A percentile compares a stretch with the other conserved stretches of the same genome.
Evolutionary conservation across 2,888 invertebrate genomes (phyloP).

Genomic region (Stenurella melanura): DNA sequence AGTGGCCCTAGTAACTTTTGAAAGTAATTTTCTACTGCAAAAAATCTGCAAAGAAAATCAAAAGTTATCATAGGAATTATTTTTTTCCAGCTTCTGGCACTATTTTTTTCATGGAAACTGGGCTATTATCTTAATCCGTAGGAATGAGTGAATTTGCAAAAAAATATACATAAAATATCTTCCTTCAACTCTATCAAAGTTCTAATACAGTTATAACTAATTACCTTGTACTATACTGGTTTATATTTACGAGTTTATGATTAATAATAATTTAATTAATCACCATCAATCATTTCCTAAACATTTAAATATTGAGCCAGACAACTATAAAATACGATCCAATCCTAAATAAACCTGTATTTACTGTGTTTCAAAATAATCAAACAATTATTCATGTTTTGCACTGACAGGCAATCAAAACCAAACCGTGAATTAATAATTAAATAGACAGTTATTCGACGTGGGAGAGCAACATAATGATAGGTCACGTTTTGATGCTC

Average conservation of each 20-base stretch:
- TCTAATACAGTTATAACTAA: background rate
- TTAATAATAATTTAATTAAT: constrained; percentile 28
- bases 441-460: constrained; percentile 57
- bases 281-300: constrained; percentile 25
- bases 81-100: too few species aligned
- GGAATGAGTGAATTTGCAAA: background rate
- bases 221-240: background rate
- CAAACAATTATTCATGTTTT: constrained; percentile 54
- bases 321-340: constrained; percentile 42
- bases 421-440: constrained; percentile 59
- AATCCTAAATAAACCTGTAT: constrained; percentile 42
- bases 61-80: too few species aligned
- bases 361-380: constrained; percentile 51
- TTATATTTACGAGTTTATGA: constrained; percentile 4
- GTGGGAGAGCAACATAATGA: constrained; percentile 63
- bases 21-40: too few species aligned
- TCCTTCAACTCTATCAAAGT: background rate
- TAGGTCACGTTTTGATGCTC: constrained; percentile 68
- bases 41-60: too few species aligned
- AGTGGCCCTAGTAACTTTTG: too few species aligned
- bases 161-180: background rate
- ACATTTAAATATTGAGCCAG: constrained; percentile 31
- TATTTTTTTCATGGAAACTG: too few species aligned
- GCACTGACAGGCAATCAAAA: constrained; percentile 56
- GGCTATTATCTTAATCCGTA: background rate